Percentiles rank a stretch among this genome's conserved stretches.
phyloP scores from a whole-genome alignment of 2,797 vertebrate genomes.

The Sebastes hopkinsi region DNA sequence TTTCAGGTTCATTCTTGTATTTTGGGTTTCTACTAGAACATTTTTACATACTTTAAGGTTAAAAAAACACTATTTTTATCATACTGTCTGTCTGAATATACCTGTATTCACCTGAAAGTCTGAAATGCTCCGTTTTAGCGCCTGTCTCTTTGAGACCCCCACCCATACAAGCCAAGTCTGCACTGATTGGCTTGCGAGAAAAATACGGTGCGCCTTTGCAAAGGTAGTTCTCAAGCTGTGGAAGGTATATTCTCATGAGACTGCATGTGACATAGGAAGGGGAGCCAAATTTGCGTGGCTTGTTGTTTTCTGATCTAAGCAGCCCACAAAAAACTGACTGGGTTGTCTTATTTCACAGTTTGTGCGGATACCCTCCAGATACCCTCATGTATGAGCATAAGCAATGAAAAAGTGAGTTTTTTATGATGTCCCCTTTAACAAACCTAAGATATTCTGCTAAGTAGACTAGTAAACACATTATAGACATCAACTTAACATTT shows the following conservation, averaged over 20 bases:
- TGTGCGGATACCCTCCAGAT: neutral
- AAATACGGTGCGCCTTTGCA: neutral
- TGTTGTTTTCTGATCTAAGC: neutral
- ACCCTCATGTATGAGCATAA: neutral
- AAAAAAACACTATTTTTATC: neutral
- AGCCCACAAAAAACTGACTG: neutral
- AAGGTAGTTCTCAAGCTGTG: too few relatives aligned
- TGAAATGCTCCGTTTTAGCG: too few relatives aligned
- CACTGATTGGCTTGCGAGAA: neutral
- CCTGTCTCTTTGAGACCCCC: neutral
- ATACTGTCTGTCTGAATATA: neutral
- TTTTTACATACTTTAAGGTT: neutral
- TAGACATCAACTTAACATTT: neutral
- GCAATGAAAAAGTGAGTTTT: neutral
- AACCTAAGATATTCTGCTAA: neutral
- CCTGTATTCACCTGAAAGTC: neutral
- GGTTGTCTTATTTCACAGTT: neutral
- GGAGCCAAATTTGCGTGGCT: neutral
- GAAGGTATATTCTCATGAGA: neutral
- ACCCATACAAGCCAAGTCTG: neutral
- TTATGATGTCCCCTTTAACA: neutral
- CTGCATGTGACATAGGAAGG: neutral
- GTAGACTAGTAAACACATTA: too few relatives aligned
- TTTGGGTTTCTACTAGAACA: neutral
- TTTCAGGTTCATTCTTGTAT: neutral